Conservation (phyloP, 2,888 invertebrate genomes). For the Monoplex corrugatus region DNA sequence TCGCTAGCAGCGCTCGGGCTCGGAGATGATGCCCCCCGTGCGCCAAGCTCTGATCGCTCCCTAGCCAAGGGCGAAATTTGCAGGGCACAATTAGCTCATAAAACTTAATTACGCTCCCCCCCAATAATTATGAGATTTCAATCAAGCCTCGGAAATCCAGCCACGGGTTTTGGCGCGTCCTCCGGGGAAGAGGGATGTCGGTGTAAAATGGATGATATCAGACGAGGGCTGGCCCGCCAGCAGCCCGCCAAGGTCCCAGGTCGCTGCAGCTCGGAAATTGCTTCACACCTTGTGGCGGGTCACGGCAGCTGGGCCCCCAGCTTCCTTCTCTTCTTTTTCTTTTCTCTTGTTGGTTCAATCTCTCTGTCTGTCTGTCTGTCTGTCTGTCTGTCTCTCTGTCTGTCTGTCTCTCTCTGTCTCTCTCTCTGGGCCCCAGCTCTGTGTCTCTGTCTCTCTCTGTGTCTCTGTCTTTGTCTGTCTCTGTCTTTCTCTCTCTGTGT, state of each 20-base stretch:
- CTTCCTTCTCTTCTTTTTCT: not conserved
- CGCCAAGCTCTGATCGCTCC: slow-evolving; percentile 50
- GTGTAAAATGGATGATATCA: slow-evolving; percentile 51
- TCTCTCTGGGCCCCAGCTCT: not conserved
- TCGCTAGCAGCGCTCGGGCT: not conserved
- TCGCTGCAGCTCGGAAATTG: slow-evolving; percentile 61
- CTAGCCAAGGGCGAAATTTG: slow-evolving; percentile 50
- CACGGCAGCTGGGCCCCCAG: slow-evolving; percentile 58
- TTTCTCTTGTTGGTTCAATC: not conserved
- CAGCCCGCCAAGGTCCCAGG: slow-evolving; percentile 42
- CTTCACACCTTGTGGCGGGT: slow-evolving; percentile 64
- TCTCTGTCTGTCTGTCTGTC: not conserved
- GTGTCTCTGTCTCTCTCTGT: not conserved
- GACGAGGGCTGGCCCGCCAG: slow-evolving; percentile 35
- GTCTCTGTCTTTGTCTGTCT: not conserved
- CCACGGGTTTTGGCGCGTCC: not conserved
- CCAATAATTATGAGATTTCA: slow-evolving; percentile 41
- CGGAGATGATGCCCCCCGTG: not conserved
- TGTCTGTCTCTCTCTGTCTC: not conserved
- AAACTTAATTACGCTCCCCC: slow-evolving; percentile 60
- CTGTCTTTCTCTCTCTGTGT: not conserved
- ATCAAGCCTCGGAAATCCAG: not conserved
- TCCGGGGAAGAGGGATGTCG: not conserved
- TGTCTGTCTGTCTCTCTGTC: not conserved
- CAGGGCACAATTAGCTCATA: slow-evolving; percentile 62